Conservation (phyloP, 2,113 vertebrate genomes). For the Chionodraco myersi region DNA sequence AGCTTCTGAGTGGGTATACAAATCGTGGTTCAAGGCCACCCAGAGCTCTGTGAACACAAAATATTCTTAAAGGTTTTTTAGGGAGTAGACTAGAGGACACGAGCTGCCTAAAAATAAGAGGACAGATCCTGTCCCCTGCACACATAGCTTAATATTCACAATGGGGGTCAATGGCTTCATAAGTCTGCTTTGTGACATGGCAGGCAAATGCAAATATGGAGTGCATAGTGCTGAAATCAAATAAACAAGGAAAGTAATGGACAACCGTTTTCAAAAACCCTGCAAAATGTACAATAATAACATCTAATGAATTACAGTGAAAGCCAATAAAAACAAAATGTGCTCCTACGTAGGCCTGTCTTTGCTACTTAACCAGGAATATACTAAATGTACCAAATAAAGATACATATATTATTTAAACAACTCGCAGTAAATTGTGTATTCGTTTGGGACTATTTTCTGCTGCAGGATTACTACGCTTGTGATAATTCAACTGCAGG, state of each 20-base stretch:
- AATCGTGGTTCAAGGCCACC: conserved; percentile 11
- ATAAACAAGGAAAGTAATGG: not conserved
- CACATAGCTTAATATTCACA: not conserved
- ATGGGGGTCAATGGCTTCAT: not conserved
- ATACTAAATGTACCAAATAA: not conserved
- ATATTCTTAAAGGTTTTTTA: conserved; percentile 10
- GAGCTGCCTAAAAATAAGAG: not conserved
- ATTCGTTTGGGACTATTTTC: not conserved
- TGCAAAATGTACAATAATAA: too few relatives aligned
- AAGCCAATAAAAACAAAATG: too few relatives aligned
- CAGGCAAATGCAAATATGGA: not conserved
- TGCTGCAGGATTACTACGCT: not conserved
- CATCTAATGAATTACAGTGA: too few relatives aligned
- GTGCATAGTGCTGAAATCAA: not conserved
- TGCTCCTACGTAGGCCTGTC: too few relatives aligned
- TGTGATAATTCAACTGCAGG: conserved; percentile 5
- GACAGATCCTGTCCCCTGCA: not conserved
- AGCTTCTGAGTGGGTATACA: conserved; percentile 1
- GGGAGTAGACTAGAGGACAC: not conserved
- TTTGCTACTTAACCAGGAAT: not conserved
- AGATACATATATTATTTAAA: not conserved
- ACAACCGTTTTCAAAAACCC: too few relatives aligned
- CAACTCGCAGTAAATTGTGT: not conserved
- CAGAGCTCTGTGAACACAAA: conserved; percentile 1
- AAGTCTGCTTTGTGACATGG: not conserved